A percentile compares a stretch with the other conserved stretches of the same genome.
phyloP scores from a whole-genome alignment of 1,140 invertebrate genomes.

The Sogatella furcifera region DNA sequence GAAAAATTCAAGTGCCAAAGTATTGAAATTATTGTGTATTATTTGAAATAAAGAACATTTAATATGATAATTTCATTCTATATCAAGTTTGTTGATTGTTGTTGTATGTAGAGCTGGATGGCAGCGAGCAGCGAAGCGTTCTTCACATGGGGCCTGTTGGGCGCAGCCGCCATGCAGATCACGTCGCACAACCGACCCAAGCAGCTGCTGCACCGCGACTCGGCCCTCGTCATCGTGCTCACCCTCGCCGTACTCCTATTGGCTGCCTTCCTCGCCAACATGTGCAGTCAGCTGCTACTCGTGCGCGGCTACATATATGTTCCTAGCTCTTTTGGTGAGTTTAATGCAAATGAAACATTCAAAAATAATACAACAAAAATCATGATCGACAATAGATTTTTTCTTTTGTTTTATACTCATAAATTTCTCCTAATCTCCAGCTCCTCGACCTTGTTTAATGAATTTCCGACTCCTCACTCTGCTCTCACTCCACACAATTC shows the following conservation, averaged over 20 bases:
- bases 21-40: too few species aligned
- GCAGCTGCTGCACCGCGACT: slow-evolving; percentile 61
- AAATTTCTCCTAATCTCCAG: too few species aligned
- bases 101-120: slow-evolving; percentile 59
- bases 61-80: neutral
- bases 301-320: slow-evolving; percentile 59
- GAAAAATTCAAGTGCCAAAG: too few species aligned
- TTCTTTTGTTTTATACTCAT: too few species aligned
- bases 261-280: slow-evolving; percentile 65
- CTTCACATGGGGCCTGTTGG: slow-evolving; percentile 80
- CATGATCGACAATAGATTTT: too few species aligned
- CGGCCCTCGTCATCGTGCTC: slow-evolving; percentile 62
- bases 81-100: slow-evolving; percentile 1
- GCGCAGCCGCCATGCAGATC: slow-evolving; percentile 67
- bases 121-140: slow-evolving; percentile 80
- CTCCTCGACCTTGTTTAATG: too few species aligned
- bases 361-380: too few species aligned
- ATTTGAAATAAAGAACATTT: too few species aligned
- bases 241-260: slow-evolving; percentile 64
- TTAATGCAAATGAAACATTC: too few species aligned
- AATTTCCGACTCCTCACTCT: too few species aligned
- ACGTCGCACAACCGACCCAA: slow-evolving; percentile 60
- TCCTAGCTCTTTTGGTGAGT: slow-evolving; percentile 75
- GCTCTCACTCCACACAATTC: too few species aligned
- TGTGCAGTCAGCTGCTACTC: slow-evolving; percentile 62